Evolutionary conservation across 2,797 vertebrate genomes (phyloP).

Genomic region (Phyllotis vaccarum): DNA sequence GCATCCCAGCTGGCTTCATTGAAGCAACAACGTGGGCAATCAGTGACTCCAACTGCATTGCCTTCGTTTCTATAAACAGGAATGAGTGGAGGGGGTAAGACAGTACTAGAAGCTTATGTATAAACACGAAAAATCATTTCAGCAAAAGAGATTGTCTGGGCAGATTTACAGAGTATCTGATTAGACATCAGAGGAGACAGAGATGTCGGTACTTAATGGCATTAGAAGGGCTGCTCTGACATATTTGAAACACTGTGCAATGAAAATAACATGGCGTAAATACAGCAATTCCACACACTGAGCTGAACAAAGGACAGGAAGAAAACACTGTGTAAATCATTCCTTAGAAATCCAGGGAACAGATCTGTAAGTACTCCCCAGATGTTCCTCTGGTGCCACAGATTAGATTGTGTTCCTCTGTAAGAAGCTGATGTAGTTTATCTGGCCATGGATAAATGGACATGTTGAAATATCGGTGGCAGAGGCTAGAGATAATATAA

Average conservation of each 20-base stretch:
- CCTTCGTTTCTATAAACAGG: slow-evolving; percentile 82
- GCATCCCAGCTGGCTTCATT: slow-evolving; percentile 85
- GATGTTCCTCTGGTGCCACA: background rate
- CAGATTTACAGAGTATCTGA: slow-evolving; percentile 62
- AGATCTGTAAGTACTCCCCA: background rate
- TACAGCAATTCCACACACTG: background rate
- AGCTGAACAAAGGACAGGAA: background rate
- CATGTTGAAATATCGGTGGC: background rate
- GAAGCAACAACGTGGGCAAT: slow-evolving; percentile 83
- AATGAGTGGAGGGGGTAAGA: slow-evolving; percentile 77
- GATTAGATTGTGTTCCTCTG: background rate
- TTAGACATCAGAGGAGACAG: background rate
- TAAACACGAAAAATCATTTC: slow-evolving; percentile 80
- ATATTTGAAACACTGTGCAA: background rate
- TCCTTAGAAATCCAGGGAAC: slow-evolving; percentile 4
- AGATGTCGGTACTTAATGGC: slow-evolving; percentile 30
- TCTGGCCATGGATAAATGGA: background rate
- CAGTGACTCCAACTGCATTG: slow-evolving; percentile 82
- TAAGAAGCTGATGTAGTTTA: slow-evolving; percentile 16
- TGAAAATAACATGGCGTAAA: slow-evolving; percentile 29
- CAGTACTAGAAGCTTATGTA: slow-evolving; percentile 75
- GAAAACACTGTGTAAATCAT: background rate
- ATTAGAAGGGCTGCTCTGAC: slow-evolving; percentile 9
- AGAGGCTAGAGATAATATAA: background rate
- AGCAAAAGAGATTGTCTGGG: slow-evolving; percentile 68